These are phyloP conservation scores for Montipora sp. DNA, from an alignment of 64 coral and sea anemone species.

Conservation along the genomic window DNA sequence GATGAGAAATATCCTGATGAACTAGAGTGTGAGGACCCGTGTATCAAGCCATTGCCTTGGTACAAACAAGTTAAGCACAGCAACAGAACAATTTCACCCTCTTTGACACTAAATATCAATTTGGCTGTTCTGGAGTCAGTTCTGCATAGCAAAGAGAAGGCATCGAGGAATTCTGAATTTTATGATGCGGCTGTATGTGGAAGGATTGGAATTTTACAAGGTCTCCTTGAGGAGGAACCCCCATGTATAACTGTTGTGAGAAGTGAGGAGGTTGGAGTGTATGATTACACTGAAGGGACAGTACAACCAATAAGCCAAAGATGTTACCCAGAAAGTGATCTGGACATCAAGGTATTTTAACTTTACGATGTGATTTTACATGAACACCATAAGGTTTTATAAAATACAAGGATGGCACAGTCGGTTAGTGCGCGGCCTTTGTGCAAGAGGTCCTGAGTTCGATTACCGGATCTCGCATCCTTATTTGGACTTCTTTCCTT, in stretches of 20 bases:
- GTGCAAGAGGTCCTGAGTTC: too few species aligned
- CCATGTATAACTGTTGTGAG: background rate
- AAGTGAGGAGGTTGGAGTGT: slow-evolving; percentile 1
- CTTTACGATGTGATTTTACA: too few species aligned
- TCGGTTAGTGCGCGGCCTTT: too few species aligned
- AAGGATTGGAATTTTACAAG: slow-evolving; percentile 18
- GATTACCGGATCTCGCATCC: too few species aligned
- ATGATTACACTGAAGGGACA: slow-evolving; percentile 23
- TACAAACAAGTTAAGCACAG: background rate
- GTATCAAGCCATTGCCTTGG: background rate
- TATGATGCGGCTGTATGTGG: background rate
- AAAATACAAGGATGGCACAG: too few species aligned
- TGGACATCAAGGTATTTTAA: background rate
- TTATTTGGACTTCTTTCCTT: too few species aligned
- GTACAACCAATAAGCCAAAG: background rate
- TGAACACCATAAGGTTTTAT: too few species aligned
- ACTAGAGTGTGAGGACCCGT: background rate
- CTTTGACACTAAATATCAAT: background rate
- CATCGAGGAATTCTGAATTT: background rate
- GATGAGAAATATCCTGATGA: background rate
- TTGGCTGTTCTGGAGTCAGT: background rate
- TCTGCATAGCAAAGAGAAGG: background rate
- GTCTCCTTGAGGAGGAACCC: background rate
- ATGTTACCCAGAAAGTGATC: background rate
- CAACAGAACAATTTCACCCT: background rate